Base-by-base conservation (phyloP, 2,113 vertebrate species). In the Delphinapterus leucas region DNA sequence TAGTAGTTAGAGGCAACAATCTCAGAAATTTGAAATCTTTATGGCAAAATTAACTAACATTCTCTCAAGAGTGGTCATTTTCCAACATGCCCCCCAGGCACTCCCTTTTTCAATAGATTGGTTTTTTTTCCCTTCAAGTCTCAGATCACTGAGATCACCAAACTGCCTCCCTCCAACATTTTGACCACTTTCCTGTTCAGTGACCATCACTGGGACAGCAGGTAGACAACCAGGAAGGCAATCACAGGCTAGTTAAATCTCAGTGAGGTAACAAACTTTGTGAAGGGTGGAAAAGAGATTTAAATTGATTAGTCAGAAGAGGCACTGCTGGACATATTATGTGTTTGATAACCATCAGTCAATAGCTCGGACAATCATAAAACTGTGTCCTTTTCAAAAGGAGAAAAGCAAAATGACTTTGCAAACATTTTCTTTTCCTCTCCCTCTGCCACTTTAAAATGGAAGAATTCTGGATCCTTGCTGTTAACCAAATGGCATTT, bases 401-500 rank as follows among this genome's bases (percentile, higher is more conserved):
- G 25, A 90, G 71, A 81, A 85, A 91, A 93, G 92, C 44, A 18
- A 97, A 97, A 97, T 71, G 94, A 93, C 77, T 97, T 97, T 95
- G 96, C 97, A 97, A 97, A 85, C 33, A 41, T 95, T 98, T 98
- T 92, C 96, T 93, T 95, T 96, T 97, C 97, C 96, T 97, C 47
- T 95, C 96, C 49, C 95, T 97, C 76, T 83, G 88, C 95, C 94
- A 95, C 96, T 97, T 98, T 96, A 88, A 97, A 97, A 96, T 96
- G 90, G 96, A 97, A 97, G 97, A 86, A 95, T 97, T 97, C 96
- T 98, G 97, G 93, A 96, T 97, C 61, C 96, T 98, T 74, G 81
- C 96, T 98, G 97, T 96, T 97, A 97, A 98, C 97, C 98, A 98
- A 98, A 98, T 98, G 97, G 97, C 96, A 98, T 98, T 98, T 96